Percentiles rank a stretch among this genome's conserved stretches.
These are phyloP conservation scores for Neria commutata DNA, from an alignment of 2,888 invertebrate species.

Conservation along the genomic window DNA sequence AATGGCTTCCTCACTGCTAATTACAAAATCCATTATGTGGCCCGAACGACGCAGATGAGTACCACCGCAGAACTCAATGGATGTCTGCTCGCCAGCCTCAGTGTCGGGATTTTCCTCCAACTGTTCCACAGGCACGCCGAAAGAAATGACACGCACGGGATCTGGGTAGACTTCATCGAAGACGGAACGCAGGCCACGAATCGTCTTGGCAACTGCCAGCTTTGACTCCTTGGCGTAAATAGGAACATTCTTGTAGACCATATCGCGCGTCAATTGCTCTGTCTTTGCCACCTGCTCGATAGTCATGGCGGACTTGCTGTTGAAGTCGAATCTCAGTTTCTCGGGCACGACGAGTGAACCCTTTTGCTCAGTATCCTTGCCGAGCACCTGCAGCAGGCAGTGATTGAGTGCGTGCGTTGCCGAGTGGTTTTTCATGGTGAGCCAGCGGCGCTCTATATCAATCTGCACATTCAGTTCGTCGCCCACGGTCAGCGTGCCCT, in stretches of 20 bases:
- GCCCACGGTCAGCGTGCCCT: conserved; percentile 82
- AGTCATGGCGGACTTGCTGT: conserved; percentile 91
- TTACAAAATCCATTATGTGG: conserved; percentile 94
- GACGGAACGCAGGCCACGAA: conserved; percentile 92
- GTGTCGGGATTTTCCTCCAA: conserved; percentile 86
- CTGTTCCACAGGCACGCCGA: conserved; percentile 90
- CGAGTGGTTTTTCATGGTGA: conserved; percentile 99
- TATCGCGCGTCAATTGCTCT: conserved; percentile 78
- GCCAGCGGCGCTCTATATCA: conserved; percentile 81
- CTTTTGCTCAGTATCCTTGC: conserved; percentile 90
- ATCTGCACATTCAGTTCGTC: conserved; percentile 82
- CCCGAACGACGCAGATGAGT: conserved; percentile 92
- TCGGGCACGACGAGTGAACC: conserved; percentile 98
- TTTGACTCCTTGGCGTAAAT: conserved; percentile 89
- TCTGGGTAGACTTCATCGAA: conserved; percentile 99
- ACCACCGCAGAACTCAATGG: conserved; percentile 99
- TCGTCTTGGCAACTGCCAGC: conserved; percentile 85
- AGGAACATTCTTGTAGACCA: conserved; percentile 76
- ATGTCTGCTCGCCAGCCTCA: conserved; percentile 79
- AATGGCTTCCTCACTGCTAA: conserved; percentile 97
- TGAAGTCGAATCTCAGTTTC: conserved; percentile 95
- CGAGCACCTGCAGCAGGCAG: conserved; percentile 87
- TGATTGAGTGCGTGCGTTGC: conserved; percentile 97
- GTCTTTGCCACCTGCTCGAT: conserved; percentile 84
- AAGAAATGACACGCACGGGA: conserved; percentile 90